These are phyloP conservation scores for Drosophila busckii DNA, from an alignment of 1,140 invertebrate species.

Conservation along the genomic window DNA sequence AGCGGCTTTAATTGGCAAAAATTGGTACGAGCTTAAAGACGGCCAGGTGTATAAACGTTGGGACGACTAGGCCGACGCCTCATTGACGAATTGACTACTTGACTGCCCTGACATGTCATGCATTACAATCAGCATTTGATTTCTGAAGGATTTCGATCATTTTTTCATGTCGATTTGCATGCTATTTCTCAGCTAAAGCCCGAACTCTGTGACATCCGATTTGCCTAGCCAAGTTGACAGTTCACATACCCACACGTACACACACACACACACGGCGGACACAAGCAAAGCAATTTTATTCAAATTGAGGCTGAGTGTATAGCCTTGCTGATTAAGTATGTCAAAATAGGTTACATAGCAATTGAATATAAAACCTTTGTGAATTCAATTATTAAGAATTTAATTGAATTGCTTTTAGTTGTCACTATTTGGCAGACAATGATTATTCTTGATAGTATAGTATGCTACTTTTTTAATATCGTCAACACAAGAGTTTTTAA, in stretches of 20 bases:
- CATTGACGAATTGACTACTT: not conserved
- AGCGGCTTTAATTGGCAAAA: constrained; percentile 59
- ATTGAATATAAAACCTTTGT: no score
- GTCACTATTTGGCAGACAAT: no score
- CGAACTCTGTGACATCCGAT: constrained; percentile 46
- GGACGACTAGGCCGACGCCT: not conserved
- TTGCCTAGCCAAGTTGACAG: constrained; percentile 40
- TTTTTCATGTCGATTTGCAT: constrained; percentile 63
- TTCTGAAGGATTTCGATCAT: constrained; percentile 73
- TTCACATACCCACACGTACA: constrained; percentile 8
- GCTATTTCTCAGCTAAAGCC: constrained; percentile 28
- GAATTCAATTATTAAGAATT: no score
- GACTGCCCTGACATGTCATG: constrained; percentile 47
- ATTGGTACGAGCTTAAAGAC: constrained; percentile 51
- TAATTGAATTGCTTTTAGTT: no score
- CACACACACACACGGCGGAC: constrained; percentile 7
- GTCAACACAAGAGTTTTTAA: no score
- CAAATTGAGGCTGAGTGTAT: no score
- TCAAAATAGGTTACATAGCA: no score
- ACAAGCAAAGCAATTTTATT: not conserved
- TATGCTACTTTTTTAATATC: no score
- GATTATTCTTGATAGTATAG: no score
- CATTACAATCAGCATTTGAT: constrained; percentile 69
- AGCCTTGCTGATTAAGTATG: no score
- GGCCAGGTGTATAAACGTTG: constrained; percentile 29